Evolutionary conservation across 64 coral and sea anemone genomes (phyloP).

Genomic region (Dendronephthya gigantea): DNA sequence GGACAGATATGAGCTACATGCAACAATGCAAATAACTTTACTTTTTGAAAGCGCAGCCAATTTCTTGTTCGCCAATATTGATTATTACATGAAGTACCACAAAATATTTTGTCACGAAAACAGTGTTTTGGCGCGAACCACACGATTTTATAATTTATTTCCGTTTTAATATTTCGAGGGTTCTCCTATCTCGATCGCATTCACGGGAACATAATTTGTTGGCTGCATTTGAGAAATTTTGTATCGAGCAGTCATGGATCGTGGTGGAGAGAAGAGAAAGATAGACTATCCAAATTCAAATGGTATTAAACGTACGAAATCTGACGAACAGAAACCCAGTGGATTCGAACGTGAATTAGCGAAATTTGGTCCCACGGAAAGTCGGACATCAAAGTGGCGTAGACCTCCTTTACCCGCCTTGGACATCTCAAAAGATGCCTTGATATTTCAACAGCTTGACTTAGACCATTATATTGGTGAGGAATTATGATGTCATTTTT

Average conservation of each 20-base stretch:
- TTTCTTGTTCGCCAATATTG: too few species aligned
- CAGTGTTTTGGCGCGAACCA: too few species aligned
- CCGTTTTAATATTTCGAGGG: too few species aligned
- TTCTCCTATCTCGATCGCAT: too few species aligned
- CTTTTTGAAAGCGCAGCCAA: too few species aligned
- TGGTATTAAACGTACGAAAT: background rate
- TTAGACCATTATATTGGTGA: slow-evolving; percentile 92
- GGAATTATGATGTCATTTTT: background rate
- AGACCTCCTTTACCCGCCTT: slow-evolving; percentile 56
- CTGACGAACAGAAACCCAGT: background rate
- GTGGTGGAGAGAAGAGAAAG: background rate
- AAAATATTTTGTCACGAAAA: too few species aligned
- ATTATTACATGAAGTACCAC: too few species aligned
- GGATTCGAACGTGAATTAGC: background rate
- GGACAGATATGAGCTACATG: too few species aligned
- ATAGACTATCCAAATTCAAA: background rate
- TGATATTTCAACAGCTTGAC: slow-evolving; percentile 88
- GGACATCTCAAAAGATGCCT: slow-evolving; percentile 42
- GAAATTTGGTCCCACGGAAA: background rate
- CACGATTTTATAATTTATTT: too few species aligned
- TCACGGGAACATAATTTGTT: too few species aligned
- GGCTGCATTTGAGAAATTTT: too few species aligned
- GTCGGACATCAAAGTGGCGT: slow-evolving; percentile 47
- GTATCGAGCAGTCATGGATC: background rate
- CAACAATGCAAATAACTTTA: too few species aligned